These are phyloP conservation scores for Lepus americanus DNA, from an alignment of 2,113 vertebrate genomes.

Conservation along the genomic window DNA sequence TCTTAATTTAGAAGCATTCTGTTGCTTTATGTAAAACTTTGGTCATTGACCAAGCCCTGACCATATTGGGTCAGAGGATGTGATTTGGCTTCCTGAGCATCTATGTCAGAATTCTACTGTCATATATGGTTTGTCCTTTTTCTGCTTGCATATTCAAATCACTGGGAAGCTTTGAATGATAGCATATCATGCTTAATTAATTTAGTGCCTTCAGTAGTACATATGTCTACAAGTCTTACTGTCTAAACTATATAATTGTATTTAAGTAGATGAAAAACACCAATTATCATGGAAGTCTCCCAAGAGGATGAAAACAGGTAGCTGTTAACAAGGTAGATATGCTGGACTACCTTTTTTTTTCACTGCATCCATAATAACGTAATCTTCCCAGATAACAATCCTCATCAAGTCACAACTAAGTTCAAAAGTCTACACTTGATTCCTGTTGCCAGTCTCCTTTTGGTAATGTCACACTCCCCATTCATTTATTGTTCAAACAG, in stretches of 20 bases:
- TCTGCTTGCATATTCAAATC: not conserved
- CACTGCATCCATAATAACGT: not conserved
- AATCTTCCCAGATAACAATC: not conserved
- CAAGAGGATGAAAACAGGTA: not conserved
- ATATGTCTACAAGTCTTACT: not conserved
- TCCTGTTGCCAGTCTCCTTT: not conserved
- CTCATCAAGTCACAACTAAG: not conserved
- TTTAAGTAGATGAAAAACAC: not conserved
- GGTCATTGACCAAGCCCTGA: not conserved
- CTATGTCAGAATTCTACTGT: not conserved
- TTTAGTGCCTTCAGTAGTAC: not conserved
- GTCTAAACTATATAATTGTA: not conserved
- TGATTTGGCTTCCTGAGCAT: not conserved
- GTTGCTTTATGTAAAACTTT: not conserved
- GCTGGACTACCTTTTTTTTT: not conserved
- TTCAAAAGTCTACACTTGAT: not conserved
- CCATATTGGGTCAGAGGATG: not conserved
- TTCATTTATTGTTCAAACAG: not conserved
- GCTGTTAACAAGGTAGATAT: not conserved
- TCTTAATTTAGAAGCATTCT: slow-evolving; percentile 10
- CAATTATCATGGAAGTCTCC: not conserved
- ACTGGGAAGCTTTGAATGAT: not conserved
- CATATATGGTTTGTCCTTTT: not conserved
- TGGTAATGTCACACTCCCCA: not conserved
- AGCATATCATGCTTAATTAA: not conserved